Evolutionary conservation across 2,888 invertebrate genomes (phyloP), one percentile per base, ranked within the genome.

Genomic region (Cantharis lateralis): DNA sequence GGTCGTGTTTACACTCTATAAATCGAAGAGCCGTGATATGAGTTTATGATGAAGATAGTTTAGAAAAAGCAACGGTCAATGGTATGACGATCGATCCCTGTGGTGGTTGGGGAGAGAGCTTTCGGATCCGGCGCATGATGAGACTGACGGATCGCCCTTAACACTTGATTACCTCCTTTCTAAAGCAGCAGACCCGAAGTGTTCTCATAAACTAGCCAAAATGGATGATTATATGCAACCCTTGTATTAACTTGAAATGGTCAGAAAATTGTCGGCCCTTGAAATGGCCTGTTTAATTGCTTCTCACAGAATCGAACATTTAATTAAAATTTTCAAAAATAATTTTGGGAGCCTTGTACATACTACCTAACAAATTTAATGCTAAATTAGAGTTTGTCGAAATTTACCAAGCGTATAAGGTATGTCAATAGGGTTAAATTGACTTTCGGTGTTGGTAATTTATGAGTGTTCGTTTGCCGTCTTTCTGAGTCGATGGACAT

Each of bases 121-220:
- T 68, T 68, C 15, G 70, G 70, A 73, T 70, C 75, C 75, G 73
- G 79, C 76, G 78, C 75, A 77, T 77, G 77, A 76, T 76, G 77
- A 75, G 80, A 79, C 79, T 81, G 80, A 81, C 79, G 78, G 79
- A 81, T 81, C 81, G 72, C 76, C 79, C 79, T 81, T 79, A 78
- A 81, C 80, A 80, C 81, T 80, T 80, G 81, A 81, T 80, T 81
- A 80, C 81, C 71, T 78, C 79, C 76, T 81, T 81, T 81, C 76
- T 80, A 75, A 70, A 70, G 71, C 74, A 72, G 75, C 71, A 74
- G 75, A 72, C 74, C 75, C 75, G 64, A 70, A 71, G 72, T 71
- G 75, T 75, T 69, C 70, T 62, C 68, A 74, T 78, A 79, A 79
- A 78, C 75, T 79, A 73, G 71, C 78, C 75, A 72, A 77, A 76